Percentiles rank a stretch among this genome's conserved stretches.
Conservation (phyloP, 2,797 vertebrate species). For the Lophius americanus region DNA sequence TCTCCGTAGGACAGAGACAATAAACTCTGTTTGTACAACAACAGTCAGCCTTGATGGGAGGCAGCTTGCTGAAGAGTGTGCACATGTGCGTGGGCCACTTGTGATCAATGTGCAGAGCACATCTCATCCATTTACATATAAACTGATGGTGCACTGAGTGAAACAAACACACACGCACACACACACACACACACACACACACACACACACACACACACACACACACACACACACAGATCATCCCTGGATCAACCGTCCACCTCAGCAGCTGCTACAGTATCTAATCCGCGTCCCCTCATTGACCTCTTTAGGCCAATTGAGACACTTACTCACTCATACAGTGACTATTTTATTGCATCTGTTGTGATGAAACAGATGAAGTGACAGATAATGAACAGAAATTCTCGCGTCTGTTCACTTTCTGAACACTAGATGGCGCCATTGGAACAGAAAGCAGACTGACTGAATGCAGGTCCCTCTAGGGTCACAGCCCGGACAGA, state of each 20-base stretch:
- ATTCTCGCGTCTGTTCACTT: background rate
- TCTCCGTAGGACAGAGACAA: conserved; percentile 60
- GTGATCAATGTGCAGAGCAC: conserved; percentile 1
- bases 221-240: background rate
- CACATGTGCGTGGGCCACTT: conserved; percentile 26
- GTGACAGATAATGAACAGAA: background rate
- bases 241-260: background rate
- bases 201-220: background rate
- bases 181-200: background rate
- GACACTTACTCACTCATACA: background rate
- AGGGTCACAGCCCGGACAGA: background rate
- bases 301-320: background rate
- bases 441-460: conserved; percentile 51
- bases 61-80: conserved; percentile 19
- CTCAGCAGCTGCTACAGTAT: background rate
- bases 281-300: background rate
- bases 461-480: background rate
- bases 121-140: conserved; percentile 7
- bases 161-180: background rate
- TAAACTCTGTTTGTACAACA: conserved; percentile 68
- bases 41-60: conserved; percentile 53
- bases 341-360: background rate
- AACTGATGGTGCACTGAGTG: background rate
- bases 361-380: background rate
- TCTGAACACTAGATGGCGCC: conserved; percentile 69